phyloP scores from a whole-genome alignment of 1,140 invertebrate species.

The Lepidurus packardi region DNA sequence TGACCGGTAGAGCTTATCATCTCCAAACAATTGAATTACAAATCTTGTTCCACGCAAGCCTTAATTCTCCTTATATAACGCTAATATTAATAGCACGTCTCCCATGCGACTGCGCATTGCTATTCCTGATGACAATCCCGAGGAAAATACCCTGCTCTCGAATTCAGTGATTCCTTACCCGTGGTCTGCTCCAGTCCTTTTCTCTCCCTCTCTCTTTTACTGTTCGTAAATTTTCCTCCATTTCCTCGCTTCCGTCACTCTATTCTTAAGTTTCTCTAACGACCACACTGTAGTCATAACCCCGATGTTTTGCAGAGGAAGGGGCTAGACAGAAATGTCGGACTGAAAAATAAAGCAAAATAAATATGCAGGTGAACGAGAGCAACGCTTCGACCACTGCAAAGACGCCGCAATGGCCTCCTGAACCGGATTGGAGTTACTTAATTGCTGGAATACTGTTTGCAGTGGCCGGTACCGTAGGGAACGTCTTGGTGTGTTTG shows the following conservation, averaged over 20 bases:
- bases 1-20: too few relatives aligned
- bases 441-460: constrained; percentile 69
- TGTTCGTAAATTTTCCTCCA: too few relatives aligned
- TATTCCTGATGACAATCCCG: background rate
- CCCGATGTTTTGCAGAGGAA: background rate
- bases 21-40: background rate
- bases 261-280: too few relatives aligned
- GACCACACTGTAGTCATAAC: too few relatives aligned
- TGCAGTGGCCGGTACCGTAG: constrained; percentile 77
- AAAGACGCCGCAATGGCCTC: background rate
- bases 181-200: background rate
- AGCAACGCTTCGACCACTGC: background rate
- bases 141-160: background rate
- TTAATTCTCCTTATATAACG: background rate
- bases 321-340: background rate
- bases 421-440: constrained; percentile 26
- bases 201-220: background rate
- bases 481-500: constrained; percentile 86
- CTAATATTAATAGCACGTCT: background rate
- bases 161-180: background rate
- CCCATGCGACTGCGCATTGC: background rate
- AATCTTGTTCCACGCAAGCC: background rate
- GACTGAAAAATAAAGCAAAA: background rate
- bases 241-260: too few relatives aligned
- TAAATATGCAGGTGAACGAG: constrained; percentile 4